Evolutionary conservation across 2,113 vertebrate species (phyloP), one percentile per base, ranked within the genome.

Genomic region (Vulpes lagopus): DNA sequence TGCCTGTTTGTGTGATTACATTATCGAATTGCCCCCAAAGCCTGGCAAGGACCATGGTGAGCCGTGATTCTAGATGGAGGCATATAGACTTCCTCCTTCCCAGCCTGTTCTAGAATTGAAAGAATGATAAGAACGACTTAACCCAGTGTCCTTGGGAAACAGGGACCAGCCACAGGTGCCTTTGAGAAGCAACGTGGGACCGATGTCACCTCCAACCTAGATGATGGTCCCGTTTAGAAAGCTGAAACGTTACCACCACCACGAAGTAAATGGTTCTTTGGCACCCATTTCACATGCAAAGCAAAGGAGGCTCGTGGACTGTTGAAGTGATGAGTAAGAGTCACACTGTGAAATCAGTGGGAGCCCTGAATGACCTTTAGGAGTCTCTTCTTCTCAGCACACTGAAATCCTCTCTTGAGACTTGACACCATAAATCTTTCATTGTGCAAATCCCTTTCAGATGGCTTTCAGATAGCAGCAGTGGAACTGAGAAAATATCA

Each of bases 1-100:
- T 84, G 59, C 53, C 94, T 95, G 30, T 95, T 88, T 89, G 60
- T 86, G 30, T 83, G 53, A 62, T 53, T 51, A 19, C 67, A 94
- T 95, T 96, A 95, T 73, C 76, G 49, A 73, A 69, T 73, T 96
- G 60, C 65, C 65, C 65, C 94, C 71, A 92, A 93, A 98, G 97
- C 83, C 76, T 80, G 78, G 22, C 20, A n/a, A 92, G 30, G 53
- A 88, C 27, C 5, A 19, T 19, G n/a, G 67, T 60, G 78, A 95
- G 30, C 2, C 73, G 90, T 88, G 51, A 94, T 55, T 94, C 55
- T 71, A 43, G 64, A 55, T 92, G 27, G 57, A 92, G 67, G 57
- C 59, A 27, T 20, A 27, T 11, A 93, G 38, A 38, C 64, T 5
- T 64, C 25, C 30, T 60, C 86, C 25, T 74, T 86, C 43, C 55